Conservation (phyloP, 2,797 vertebrate species). For the Lithobates pipiens region DNA sequence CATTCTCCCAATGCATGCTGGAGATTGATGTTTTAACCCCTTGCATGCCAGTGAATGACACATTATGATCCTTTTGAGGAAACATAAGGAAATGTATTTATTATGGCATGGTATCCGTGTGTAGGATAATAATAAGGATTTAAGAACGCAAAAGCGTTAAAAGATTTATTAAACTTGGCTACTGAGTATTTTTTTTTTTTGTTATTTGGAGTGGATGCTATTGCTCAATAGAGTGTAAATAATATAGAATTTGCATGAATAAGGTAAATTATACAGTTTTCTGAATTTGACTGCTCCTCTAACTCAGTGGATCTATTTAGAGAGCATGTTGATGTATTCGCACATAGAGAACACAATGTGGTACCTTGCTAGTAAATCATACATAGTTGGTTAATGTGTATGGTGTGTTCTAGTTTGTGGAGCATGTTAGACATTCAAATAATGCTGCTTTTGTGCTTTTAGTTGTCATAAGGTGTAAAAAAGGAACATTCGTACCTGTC, state of each 20-base stretch:
- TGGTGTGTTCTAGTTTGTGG: background rate
- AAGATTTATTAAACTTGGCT: no score
- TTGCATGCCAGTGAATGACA: background rate
- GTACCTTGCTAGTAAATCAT: no score
- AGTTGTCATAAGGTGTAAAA: background rate
- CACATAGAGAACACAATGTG: no score
- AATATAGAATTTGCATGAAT: background rate
- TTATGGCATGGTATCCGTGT: background rate
- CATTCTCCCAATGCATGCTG: slow-evolving; percentile 29
- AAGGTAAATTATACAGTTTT: background rate
- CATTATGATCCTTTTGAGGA: background rate
- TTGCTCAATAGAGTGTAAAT: background rate
- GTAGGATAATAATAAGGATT: background rate
- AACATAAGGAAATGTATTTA: background rate
- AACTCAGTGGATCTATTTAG: no score
- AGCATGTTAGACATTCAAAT: background rate
- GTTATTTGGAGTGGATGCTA: background rate
- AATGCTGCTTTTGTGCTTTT: background rate
- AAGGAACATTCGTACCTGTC: background rate
- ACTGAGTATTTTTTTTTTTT: background rate
- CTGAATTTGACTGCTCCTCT: background rate
- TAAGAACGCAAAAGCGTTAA: background rate
- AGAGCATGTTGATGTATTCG: background rate
- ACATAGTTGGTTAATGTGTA: background rate
- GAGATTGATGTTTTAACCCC: slow-evolving; percentile 42